phyloP scores from a whole-genome alignment of 2,113 vertebrate genomes.

The Hippocampus guttulatus region DNA sequence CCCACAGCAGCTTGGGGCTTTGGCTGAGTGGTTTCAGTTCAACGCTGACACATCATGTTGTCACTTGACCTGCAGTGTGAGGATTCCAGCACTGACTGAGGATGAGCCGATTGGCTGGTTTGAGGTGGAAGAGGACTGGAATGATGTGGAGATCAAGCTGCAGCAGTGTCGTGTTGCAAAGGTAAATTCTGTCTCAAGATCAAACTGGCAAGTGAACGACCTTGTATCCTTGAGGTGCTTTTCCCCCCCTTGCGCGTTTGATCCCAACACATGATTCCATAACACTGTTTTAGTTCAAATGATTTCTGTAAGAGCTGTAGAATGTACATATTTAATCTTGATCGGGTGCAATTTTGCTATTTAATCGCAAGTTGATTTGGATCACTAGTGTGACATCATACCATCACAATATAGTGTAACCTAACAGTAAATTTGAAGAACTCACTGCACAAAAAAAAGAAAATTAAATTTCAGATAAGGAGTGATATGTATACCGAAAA shows the following conservation, averaged over 20 bases:
- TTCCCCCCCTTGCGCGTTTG: neutral
- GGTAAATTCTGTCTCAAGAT: conserved; percentile 55
- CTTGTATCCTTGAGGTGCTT: neutral
- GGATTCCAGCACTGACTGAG: conserved; percentile 69
- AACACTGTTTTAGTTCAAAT: neutral
- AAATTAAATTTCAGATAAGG: neutral
- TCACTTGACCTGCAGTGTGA: conserved; percentile 51
- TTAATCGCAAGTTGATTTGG: neutral
- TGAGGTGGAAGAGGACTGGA: conserved; percentile 95
- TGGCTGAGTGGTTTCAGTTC: conserved; percentile 12
- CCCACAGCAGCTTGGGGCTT: neutral
- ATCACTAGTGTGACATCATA: neutral
- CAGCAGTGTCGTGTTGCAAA: conserved; percentile 84
- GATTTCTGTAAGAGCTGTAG: neutral
- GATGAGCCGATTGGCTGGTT: conserved; percentile 94
- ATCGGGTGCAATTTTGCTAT: neutral
- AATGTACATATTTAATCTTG: neutral
- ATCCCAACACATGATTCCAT: neutral
- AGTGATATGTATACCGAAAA: too few species aligned
- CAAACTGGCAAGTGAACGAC: neutral
- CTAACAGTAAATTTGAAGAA: too few species aligned
- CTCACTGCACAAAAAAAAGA: neutral
- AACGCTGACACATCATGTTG: conserved; percentile 15
- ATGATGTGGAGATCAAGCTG: conserved; percentile 90
- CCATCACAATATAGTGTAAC: neutral